Conservation (phyloP, 2,113 vertebrate species). For the Dasyprocta punctata region DNA sequence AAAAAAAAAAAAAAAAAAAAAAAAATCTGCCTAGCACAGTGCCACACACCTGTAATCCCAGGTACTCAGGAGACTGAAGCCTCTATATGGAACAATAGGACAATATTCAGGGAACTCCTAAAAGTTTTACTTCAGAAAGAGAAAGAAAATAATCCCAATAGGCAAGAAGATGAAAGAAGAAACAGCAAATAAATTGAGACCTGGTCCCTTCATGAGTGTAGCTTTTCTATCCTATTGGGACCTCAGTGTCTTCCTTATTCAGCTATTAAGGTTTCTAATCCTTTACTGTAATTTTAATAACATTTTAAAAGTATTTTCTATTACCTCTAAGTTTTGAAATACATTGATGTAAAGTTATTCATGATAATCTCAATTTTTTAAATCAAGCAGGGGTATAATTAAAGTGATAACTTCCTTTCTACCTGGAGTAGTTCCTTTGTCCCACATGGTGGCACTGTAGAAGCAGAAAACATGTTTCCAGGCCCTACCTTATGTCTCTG, state of each 20-base stretch:
- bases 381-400: not conserved
- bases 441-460: not conserved
- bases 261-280: not conserved
- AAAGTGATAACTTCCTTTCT: not conserved
- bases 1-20: no score
- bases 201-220: not conserved
- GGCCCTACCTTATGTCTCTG: not conserved
- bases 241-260: not conserved
- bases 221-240: not conserved
- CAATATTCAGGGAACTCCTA: not conserved
- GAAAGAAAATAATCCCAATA: not conserved
- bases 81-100: not conserved
- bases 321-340: conserved; percentile 12
- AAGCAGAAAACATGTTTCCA: not conserved
- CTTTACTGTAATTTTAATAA: not conserved
- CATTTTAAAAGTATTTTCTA: not conserved
- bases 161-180: not conserved
- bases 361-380: not conserved
- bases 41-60: no score
- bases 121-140: not conserved
- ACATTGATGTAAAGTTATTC: not conserved
- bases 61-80: no score
- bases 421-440: not conserved
- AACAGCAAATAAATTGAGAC: not conserved
- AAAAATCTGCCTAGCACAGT: no score